Conservation (phyloP, 2,888 invertebrate species). For the Lepidocyrtinus sp. region DNA sequence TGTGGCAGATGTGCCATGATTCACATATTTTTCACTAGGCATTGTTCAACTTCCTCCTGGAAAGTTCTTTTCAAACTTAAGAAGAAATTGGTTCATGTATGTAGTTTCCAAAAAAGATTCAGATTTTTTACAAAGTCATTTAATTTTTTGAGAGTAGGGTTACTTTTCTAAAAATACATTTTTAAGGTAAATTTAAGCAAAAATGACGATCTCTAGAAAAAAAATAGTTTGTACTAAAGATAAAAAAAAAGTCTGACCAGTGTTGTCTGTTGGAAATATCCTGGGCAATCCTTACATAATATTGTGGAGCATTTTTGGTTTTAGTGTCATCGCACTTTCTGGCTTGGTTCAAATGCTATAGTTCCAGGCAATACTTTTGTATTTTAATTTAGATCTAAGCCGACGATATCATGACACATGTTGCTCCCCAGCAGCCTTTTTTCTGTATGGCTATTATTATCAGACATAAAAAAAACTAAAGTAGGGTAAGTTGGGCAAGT, state of each 20-base stretch:
- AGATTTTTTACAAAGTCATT: neutral
- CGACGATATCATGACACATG: neutral
- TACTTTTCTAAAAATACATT: too few relatives aligned
- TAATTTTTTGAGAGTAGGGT: neutral
- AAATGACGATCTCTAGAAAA: too few relatives aligned
- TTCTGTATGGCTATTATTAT: constrained; percentile 6
- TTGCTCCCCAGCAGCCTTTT: neutral
- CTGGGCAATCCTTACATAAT: too few relatives aligned
- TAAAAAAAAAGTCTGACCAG: too few relatives aligned
- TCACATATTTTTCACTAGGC: neutral
- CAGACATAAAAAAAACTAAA: neutral
- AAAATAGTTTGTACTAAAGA: too few relatives aligned
- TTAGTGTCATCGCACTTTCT: too few relatives aligned
- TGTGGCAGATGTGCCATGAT: constrained; percentile 6
- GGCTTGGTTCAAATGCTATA: too few relatives aligned
- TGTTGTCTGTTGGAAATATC: too few relatives aligned
- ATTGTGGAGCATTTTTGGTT: too few relatives aligned
- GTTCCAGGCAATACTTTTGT: too few relatives aligned
- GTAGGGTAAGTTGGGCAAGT: neutral
- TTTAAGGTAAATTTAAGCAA: neutral
- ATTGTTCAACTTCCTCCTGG: neutral
- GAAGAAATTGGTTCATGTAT: constrained; percentile 2
- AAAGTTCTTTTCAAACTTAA: neutral
- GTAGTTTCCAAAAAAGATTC: too few relatives aligned
- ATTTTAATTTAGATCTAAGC: neutral